A percentile compares a stretch with the other conserved stretches of the same genome.
Conservation (phyloP, 2,888 invertebrate species). For the Hypercompe scribonia region DNA sequence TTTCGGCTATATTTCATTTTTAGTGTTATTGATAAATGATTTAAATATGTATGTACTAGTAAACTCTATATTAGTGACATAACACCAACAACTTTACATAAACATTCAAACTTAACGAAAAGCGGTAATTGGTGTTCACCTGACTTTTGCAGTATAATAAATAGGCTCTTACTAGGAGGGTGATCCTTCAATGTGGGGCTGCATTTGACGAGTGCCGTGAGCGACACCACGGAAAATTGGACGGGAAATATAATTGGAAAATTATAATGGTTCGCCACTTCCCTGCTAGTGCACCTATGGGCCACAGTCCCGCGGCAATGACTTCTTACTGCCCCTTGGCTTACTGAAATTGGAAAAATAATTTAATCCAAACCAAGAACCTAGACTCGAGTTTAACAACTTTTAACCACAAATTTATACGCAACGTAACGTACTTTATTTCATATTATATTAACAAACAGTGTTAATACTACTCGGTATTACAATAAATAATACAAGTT, state of each 20-base stretch:
- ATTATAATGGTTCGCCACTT: conserved; percentile 83
- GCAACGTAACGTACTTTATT: background rate
- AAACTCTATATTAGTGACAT: conserved; percentile 9
- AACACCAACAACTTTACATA: conserved; percentile 17
- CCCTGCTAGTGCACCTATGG: conserved; percentile 59
- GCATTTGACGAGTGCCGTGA: conserved; percentile 84
- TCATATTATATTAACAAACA: background rate
- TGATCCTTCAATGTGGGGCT: conserved; percentile 62
- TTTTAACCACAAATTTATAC: conserved; percentile 15
- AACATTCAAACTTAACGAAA: conserved; percentile 37
- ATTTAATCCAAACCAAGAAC: conserved; percentile 41
- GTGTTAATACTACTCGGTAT: background rate
- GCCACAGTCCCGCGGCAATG: conserved; percentile 47
- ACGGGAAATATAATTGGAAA: conserved; percentile 87
- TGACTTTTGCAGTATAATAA: conserved; percentile 67
- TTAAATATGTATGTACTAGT: background rate
- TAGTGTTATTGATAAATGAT: conserved; percentile 1
- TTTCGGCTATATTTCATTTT: background rate
- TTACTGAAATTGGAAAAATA: conserved; percentile 61
- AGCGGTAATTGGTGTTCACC: conserved; percentile 61
- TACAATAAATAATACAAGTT: background rate
- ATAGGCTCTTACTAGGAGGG: conserved; percentile 58
- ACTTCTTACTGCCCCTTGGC: conserved; percentile 56
- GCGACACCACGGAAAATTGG: conserved; percentile 86
- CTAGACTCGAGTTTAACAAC: conserved; percentile 20